A percentile compares a stretch with the other conserved stretches of the same genome.
Evolutionary conservation across 2,888 invertebrate species (phyloP).

Genomic region (Azorinus chamasolen): DNA sequence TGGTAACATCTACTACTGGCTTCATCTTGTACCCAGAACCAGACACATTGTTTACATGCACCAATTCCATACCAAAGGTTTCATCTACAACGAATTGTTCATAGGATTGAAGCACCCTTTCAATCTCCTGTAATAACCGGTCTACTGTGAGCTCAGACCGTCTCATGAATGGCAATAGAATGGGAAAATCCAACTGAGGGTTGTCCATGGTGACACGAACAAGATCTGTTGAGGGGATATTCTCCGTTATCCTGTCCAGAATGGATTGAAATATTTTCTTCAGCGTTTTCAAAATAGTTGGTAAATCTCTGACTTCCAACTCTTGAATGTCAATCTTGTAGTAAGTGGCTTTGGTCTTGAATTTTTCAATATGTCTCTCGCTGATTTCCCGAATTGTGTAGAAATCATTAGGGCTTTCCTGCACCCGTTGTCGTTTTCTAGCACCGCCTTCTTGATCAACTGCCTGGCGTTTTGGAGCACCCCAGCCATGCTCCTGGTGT

Average conservation of each 20-base stretch:
- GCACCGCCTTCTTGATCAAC: not conserved
- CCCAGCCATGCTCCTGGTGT: slow-evolving; percentile 1
- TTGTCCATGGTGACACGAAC: slow-evolving; percentile 39
- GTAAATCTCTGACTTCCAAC: not conserved
- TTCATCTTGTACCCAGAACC: slow-evolving; percentile 10
- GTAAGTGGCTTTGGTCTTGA: slow-evolving; percentile 14
- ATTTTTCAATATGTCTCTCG: slow-evolving; percentile 17
- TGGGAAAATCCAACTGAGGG: slow-evolving; percentile 35
- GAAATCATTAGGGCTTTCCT: not conserved
- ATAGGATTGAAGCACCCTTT: slow-evolving; percentile 43
- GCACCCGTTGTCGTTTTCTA: not conserved
- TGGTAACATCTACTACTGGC: slow-evolving; percentile 13
- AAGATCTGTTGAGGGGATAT: slow-evolving; percentile 22
- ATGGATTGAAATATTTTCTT: slow-evolving; percentile 14
- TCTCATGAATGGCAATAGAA: slow-evolving; percentile 34
- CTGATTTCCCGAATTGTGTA: slow-evolving; percentile 12
- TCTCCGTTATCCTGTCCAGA: not conserved
- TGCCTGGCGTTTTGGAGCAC: not conserved
- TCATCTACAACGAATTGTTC: slow-evolving; percentile 45
- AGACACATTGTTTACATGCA: not conserved
- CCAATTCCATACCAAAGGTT: slow-evolving; percentile 27
- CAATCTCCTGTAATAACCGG: slow-evolving; percentile 42
- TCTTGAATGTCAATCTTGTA: slow-evolving; percentile 11
- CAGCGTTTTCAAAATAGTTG: slow-evolving; percentile 10
- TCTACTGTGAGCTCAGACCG: slow-evolving; percentile 30